phyloP scores from a whole-genome alignment of 2,888 invertebrate genomes.

The Noctua janthe region DNA sequence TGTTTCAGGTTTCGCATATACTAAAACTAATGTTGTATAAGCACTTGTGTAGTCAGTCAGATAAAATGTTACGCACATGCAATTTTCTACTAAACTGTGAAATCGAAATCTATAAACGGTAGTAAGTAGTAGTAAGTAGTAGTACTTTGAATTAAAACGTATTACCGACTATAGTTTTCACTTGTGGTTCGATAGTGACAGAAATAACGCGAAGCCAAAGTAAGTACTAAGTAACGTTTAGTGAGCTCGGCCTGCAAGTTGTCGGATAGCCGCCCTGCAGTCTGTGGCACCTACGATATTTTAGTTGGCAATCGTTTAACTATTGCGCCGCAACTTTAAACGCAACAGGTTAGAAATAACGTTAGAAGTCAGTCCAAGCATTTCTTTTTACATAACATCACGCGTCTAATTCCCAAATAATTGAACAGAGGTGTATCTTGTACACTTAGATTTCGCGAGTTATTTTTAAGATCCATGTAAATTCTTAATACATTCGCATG shows the following conservation, averaged over 20 bases:
- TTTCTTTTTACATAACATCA: not conserved
- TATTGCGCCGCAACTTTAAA: not conserved
- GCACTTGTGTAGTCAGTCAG: not conserved
- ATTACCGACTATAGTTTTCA: not conserved
- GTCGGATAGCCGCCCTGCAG: not conserved
- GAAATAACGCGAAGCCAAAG: not conserved
- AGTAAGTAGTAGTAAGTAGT: too few relatives aligned
- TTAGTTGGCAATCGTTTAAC: not conserved
- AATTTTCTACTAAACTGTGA: not conserved
- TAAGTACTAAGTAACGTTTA: not conserved
- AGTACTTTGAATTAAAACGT: not conserved
- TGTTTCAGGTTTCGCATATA: too few relatives aligned
- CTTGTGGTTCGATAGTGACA: not conserved
- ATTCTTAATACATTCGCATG: not conserved
- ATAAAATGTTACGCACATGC: too few relatives aligned
- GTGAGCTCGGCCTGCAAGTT: not conserved
- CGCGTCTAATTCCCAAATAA: not conserved
- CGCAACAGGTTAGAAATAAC: not conserved
- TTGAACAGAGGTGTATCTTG: not conserved
- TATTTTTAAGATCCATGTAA: not conserved
- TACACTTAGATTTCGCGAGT: not conserved
- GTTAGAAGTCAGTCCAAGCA: not conserved
- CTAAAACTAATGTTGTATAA: too few relatives aligned
- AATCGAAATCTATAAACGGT: not conserved
- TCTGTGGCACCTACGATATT: too few relatives aligned